Evolutionary conservation across 2,113 vertebrate species (phyloP).

Genomic region (Paradoxurus hermaphroditus): DNA sequence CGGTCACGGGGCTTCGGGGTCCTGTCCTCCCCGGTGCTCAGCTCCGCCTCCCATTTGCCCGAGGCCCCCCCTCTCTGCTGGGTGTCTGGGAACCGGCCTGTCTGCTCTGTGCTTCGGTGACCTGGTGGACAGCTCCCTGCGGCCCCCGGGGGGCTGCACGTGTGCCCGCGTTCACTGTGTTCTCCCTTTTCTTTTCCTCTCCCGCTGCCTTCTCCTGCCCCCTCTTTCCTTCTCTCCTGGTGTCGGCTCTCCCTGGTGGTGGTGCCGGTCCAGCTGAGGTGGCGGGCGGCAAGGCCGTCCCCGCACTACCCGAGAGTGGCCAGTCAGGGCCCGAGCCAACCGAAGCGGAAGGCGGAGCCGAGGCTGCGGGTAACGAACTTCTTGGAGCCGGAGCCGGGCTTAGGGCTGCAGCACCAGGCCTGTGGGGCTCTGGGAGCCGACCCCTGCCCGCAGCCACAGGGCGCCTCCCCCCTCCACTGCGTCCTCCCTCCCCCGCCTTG

Average conservation of each 20-base stretch:
- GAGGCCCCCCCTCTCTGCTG: not conserved
- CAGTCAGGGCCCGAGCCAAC: constrained; percentile 79
- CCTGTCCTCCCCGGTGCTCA: not conserved
- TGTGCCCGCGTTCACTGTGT: constrained; percentile 46
- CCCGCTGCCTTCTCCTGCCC: not conserved
- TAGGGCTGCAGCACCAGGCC: not conserved
- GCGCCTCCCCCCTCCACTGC: too few relatives aligned
- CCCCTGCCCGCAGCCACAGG: not conserved
- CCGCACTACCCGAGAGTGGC: constrained; percentile 73
- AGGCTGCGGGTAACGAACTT: constrained; percentile 79
- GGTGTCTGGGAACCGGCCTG: constrained; percentile 59
- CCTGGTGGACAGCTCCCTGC: not conserved
- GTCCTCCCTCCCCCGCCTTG: too few relatives aligned
- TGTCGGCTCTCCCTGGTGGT: constrained; percentile 63
- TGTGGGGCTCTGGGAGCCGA: not conserved
- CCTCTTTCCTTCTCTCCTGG: not conserved
- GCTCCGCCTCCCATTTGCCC: not conserved
- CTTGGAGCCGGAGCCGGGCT: constrained; percentile 46
- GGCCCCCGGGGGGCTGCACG: not conserved
- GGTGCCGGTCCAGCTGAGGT: constrained; percentile 76
- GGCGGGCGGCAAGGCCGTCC: constrained; percentile 76
- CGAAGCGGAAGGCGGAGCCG: constrained; percentile 79
- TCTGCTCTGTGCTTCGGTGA: constrained; percentile 21
- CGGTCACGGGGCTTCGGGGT: too few relatives aligned
- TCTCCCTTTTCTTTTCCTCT: constrained; percentile 28